phyloP scores from a whole-genome alignment of 2,888 invertebrate genomes.

The Hirtodrosophila alboralis region DNA sequence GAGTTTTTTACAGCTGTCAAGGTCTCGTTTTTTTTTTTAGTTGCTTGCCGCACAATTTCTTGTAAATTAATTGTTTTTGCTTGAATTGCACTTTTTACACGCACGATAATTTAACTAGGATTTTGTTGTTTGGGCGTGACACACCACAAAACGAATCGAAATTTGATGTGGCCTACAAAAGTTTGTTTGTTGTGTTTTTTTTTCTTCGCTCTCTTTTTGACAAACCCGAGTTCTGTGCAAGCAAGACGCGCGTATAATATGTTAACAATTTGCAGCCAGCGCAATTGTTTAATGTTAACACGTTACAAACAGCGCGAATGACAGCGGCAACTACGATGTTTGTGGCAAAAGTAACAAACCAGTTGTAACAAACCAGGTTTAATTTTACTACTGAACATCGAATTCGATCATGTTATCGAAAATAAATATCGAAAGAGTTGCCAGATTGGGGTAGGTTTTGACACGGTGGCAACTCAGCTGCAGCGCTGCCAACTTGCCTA shows the following conservation, averaged over 20 bases:
- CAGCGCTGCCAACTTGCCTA: constrained; percentile 33
- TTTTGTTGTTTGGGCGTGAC: constrained; percentile 66
- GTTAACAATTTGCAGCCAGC: constrained; percentile 56
- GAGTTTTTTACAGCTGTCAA: constrained; percentile 34
- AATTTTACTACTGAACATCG: constrained; percentile 56
- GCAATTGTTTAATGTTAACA: constrained; percentile 59
- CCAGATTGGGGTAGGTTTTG: constrained; percentile 5
- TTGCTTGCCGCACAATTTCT: constrained; percentile 42
- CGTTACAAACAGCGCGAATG: constrained; percentile 47
- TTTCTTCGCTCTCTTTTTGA: constrained; percentile 19
- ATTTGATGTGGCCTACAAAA: constrained; percentile 50
- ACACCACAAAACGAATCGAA: constrained; percentile 51
- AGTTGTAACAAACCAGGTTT: constrained; percentile 56
- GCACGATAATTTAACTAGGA: constrained; percentile 54
- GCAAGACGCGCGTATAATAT: constrained; percentile 3
- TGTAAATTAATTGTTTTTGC: constrained; percentile 40
- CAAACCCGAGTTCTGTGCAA: constrained; percentile 33
- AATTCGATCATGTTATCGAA: constrained; percentile 40
- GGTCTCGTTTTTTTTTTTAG: constrained; percentile 45
- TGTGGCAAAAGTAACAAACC: constrained; percentile 48
- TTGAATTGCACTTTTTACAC: constrained; percentile 55
- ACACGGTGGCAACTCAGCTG: constrained; percentile 12
- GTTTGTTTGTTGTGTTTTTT: constrained; percentile 39
- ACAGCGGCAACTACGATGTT: constrained; percentile 37
- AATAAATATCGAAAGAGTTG: constrained; percentile 30